Conservation (phyloP, 53 echinoderm and acorn worm genomes). For the Luidia sarsii region DNA sequence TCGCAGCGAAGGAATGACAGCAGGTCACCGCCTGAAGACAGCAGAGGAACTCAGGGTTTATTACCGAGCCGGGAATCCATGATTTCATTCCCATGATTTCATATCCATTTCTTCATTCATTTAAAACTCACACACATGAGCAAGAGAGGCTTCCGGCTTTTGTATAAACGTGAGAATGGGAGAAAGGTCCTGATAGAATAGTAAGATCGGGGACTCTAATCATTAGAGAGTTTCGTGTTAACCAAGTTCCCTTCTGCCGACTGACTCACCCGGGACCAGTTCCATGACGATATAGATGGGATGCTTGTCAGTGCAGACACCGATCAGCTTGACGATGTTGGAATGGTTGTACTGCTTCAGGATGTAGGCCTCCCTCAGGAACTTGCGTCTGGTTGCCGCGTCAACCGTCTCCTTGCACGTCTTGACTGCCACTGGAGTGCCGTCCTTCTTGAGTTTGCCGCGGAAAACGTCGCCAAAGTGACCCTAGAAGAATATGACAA, state of each 20-base stretch:
- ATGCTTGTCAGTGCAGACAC: constrained; percentile 94
- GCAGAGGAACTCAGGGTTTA: too few relatives aligned
- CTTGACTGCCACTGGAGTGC: constrained; percentile 83
- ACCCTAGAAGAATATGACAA: constrained; percentile 58
- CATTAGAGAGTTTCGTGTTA: too few relatives aligned
- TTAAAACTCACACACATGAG: too few relatives aligned
- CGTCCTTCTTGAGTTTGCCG: constrained; percentile 74
- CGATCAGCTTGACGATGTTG: constrained; percentile 96
- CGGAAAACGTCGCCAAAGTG: constrained; percentile 97
- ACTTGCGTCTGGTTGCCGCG: constrained; percentile 85
- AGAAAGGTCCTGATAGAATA: too few relatives aligned
- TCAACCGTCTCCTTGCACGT: constrained; percentile 97
- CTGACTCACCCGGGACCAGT: constrained; percentile 74
- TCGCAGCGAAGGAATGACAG: constrained; percentile 84
- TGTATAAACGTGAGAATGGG: too few relatives aligned
- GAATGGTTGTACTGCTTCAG: constrained; percentile 93
- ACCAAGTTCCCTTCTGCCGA: background rate
- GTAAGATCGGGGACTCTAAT: too few relatives aligned
- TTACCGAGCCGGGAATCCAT: too few relatives aligned
- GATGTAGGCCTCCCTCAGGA: constrained; percentile 93
- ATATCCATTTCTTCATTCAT: too few relatives aligned
- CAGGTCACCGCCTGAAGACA: constrained; percentile 95
- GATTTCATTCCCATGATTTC: too few relatives aligned
- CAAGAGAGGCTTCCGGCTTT: too few relatives aligned
- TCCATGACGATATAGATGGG: constrained; percentile 99